Evolutionary conservation across 2,888 invertebrate species (phyloP), one percentile per base, ranked within the genome.

Genomic region (Cosmopolites sordidus): DNA sequence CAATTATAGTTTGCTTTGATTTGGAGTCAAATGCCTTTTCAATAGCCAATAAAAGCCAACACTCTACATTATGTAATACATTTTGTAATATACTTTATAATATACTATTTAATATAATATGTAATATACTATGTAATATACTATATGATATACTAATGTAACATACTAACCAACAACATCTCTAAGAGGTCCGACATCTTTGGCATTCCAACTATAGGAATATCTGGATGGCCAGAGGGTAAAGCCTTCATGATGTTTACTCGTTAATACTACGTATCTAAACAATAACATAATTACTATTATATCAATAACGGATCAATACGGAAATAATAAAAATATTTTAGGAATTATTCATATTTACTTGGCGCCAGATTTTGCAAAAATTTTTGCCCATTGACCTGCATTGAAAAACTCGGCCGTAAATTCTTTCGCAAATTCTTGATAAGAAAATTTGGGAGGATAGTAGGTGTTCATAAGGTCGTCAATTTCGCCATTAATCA

Each of bases 331-430:
- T n/a, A n/a, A n/a, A n/a, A n/a, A n/a, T n/a, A n/a, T n/a, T n/a
- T n/a, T n/a, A n/a, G n/a, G n/a, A n/a, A 6, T 6, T 33, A 12
- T 9, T 66, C 71, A 73, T n/a, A n/a, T n/a, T n/a, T 75, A 92
- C 86, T 84, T 90, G 41, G 95, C 97, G 43, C 96, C 96, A 38
- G 96, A 84, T 55, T 84, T 82, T 44, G 80, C 72, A 65, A 97
- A 90, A 9, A 96, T 75, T 48, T 86, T 75, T 1, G 90, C 91
- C 93, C 96, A 97, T 63, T 85, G 76, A 0, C 80, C 75, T 0
- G 96, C 84, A 70, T 95, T 81, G 67, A 87, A 97, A 66, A 95
- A 87, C 71, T 94, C 92, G 0, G 93, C 91, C 1, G 85, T 92
- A 65, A 97, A 96, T 67, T 89, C 83, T 15, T 81, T 80, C 0